Base-by-base conservation (phyloP, 2,888 invertebrate species). In the Xestia rhomboidea region DNA sequence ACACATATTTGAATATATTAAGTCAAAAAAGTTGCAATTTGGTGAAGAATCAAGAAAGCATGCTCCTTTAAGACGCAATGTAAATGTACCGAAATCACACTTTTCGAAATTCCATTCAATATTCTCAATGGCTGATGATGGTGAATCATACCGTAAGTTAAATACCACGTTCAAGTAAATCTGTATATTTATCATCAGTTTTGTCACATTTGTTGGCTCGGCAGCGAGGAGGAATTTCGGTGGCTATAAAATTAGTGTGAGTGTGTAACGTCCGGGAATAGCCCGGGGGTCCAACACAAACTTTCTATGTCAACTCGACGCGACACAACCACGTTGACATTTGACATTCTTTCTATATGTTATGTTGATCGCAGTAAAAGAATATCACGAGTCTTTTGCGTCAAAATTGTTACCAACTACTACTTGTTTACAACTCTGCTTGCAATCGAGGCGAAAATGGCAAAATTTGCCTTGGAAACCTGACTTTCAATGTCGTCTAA, bases 211-310 rank as follows among this genome's bases (percentile, higher is more conserved):
- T 85, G 90, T 84, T 84, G 79, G 81, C 72, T 87, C 85, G 57
- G 84, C 87, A 84, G 84, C 87, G 80, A 72, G 82, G 54, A 88
- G 91, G 91, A 91, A 93, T 93, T 93, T 93, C 92, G 90, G 95
- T 95, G 94, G 93, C 94, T 94, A 94, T 95, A 95, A 95, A 95
- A 94, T 93, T 93, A 93, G 94, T 94, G 93, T 92, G 91, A 92
- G 85, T 83, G 92, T 95, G 94, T 87, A 87, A 95, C 81, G 90
- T 95, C 94, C 92, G 90, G 91, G 94, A 94, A 95, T 86, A 85
- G 78, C 86, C 87, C 83, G 92, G 92, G 86, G 91, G 92, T 91
- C 92, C 77, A 78, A 85, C 79, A 86, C 89, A 90, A 92, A 91
- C 91, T 91, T 92, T 92, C 92, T 93, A 89, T 92, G 93, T 92